A percentile compares a stretch with the other conserved stretches of the same genome.
phyloP scores from a whole-genome alignment of 1,140 invertebrate species.

The Drosophila fuyamai region DNA sequence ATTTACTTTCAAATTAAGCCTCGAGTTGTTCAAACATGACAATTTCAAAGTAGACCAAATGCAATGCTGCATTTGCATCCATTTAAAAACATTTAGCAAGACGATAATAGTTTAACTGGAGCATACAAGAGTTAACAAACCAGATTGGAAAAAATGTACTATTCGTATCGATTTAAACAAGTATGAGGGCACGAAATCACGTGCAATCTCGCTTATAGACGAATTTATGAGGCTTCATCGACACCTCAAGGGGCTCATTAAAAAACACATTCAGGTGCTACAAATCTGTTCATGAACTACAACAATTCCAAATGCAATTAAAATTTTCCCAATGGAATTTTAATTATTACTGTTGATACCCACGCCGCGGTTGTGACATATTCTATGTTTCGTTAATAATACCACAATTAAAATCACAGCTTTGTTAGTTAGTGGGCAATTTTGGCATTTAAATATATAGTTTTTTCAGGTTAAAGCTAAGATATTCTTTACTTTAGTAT shows the following conservation, averaged over 20 bases:
- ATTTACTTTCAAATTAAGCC: background rate
- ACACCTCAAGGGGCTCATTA: conserved; percentile 4
- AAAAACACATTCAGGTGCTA: conserved; percentile 21
- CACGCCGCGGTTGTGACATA: background rate
- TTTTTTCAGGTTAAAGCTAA: too few species aligned
- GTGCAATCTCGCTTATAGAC: conserved; percentile 6
- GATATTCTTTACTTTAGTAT: too few species aligned
- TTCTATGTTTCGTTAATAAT: too few species aligned
- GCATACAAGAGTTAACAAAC: conserved; percentile 8
- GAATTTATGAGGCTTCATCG: conserved; percentile 24
- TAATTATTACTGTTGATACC: conserved; percentile 5
- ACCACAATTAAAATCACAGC: too few species aligned
- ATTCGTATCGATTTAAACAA: background rate
- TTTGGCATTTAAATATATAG: too few species aligned
- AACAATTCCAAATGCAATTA: conserved; percentile 27
- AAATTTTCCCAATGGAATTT: conserved; percentile 19
- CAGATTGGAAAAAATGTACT: conserved; percentile 8
- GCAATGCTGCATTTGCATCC: conserved; percentile 25
- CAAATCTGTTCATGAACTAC: conserved; percentile 34
- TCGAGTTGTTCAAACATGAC: background rate
- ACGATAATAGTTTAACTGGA: conserved; percentile 18
- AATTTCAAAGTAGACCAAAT: conserved; percentile 31
- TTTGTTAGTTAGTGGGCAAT: too few species aligned
- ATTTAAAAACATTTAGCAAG: conserved; percentile 27
- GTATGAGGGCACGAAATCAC: conserved; percentile 16